Evolutionary conservation across 2,797 vertebrate genomes (phyloP), one percentile per base, ranked within the genome.

Genomic region (Brachymystax lenok): DNA sequence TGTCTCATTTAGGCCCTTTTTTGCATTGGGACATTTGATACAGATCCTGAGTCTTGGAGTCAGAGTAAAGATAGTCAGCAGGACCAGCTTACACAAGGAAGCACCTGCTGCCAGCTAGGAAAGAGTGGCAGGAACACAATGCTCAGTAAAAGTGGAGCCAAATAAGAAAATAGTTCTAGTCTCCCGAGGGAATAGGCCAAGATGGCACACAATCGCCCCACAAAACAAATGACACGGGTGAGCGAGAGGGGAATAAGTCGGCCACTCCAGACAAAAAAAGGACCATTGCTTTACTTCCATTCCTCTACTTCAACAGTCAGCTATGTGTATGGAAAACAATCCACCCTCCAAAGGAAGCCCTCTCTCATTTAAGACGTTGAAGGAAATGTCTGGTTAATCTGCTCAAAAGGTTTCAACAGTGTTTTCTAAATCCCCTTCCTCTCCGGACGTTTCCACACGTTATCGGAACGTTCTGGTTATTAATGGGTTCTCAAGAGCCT

Each of bases 91-190:
- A 59, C 21, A 59, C 19, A 59, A 59, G 19, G 56, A 59, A 59
- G 17, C 54, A 21, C 54, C 54, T 21, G 54, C 54, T 19, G 19
- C 19, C 56, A 21, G 56, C 56, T 59, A 21, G 56, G 56, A 59
- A 59, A 59, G 56, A 19, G 56, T 21, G 19, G 7, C n/a, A 8
- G 19, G 56, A 13, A 66, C 63, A 84, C 84, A 88, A 85, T 86
- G 85, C 86, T 85, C 79, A 81, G 86, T 85, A 85, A 83, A 83
- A 84, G 78, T 79, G 80, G 88, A 92, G 90, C 91, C 90, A 92
- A 94, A 90, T 87, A 87, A 88, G 90, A 93, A 89, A 92, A 84
- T 76, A 85, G 92, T 6, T 74, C 1, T 77, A 82, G 75, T 87
- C 83, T 83, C 87, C 90, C 88, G 84, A 75, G 81, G 87, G 89